Base-by-base conservation (phyloP, 2,888 invertebrate species). In the Heteropelma amictum region DNA sequence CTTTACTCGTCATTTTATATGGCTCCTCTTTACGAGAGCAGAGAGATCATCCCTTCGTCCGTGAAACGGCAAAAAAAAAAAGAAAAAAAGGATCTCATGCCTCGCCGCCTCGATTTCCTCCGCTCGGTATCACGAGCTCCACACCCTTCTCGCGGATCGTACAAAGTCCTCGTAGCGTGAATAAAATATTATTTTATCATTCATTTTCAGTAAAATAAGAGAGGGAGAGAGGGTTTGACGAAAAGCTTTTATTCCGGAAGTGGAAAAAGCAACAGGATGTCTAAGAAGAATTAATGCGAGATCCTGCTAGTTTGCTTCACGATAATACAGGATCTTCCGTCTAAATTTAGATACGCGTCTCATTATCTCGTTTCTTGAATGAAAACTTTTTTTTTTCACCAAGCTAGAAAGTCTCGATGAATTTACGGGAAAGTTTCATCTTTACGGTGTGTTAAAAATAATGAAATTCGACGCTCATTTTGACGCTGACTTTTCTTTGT, bases 151-250 rank as follows among this genome's bases (percentile, higher is more conserved):
- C 54, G 54, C 58, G 33, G 47, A 47, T 54, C 54, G 54, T 65
- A 47, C 53, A 35, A 53, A 65, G 40, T 74, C 61, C 28, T 54
- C 40, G 70, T 67, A 56, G 38, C 63, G 56, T 67, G 58, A 76
- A 73, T 79, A 76, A 77, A 79, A 77, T 77, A 79, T 79, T 79
- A 77, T 79, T 77, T 67, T 77, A 79, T n/a, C n/a, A 79, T 77
- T 79, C 68, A 12, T 76, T 72, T 70, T 54, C 38, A 42, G 38
- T 30, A 45, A 35, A 40, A 60, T 35, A 19, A 45, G 23, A 30
- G 17, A 2, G 3, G 12, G 17, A 17, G 0, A 7, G 14, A 30
- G 42, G 10, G 17, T 28, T 6, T n/a, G 49, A 21, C 26, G 12
- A n/a, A 40, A 6, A 19, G 17, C 17, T 12, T 19, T 14, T 40